Conservation (phyloP, 2,113 vertebrate species). For the Oreochromis tanganicae region DNA sequence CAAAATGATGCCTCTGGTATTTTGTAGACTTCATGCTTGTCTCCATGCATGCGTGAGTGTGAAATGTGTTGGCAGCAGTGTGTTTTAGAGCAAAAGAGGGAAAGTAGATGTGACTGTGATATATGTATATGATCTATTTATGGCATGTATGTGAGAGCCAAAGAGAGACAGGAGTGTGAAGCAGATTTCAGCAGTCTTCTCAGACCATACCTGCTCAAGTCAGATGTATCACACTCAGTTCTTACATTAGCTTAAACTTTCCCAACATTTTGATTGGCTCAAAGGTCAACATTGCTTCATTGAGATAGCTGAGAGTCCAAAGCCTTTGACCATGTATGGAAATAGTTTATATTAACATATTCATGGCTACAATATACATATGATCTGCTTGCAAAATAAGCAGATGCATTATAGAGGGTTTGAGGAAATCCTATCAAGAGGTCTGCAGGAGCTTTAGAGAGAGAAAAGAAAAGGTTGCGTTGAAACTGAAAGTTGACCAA, state of each 20-base stretch:
- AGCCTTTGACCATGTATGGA: neutral
- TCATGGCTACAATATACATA: neutral
- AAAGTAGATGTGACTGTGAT: neutral
- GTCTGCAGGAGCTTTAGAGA: neutral
- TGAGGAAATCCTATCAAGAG: neutral
- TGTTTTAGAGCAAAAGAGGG: neutral
- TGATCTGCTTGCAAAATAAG: neutral
- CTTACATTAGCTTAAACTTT: neutral
- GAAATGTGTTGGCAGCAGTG: neutral
- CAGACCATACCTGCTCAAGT: neutral
- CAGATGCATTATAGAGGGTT: neutral
- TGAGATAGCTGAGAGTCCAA: neutral
- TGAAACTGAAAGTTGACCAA: neutral
- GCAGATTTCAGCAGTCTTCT: conserved; percentile 9
- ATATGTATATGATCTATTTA: neutral
- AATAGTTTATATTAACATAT: neutral
- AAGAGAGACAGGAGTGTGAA: neutral
- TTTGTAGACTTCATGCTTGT: neutral
- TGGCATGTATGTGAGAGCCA: neutral
- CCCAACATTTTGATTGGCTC: neutral
- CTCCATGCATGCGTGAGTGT: neutral
- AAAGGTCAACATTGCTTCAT: neutral
- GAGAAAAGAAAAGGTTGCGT: neutral
- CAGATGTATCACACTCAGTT: neutral
- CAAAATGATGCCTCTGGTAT: neutral